These are phyloP conservation scores for Parazoanthus darwini DNA, from an alignment of 92 coral and sea anemone species.

Conservation along the genomic window DNA sequence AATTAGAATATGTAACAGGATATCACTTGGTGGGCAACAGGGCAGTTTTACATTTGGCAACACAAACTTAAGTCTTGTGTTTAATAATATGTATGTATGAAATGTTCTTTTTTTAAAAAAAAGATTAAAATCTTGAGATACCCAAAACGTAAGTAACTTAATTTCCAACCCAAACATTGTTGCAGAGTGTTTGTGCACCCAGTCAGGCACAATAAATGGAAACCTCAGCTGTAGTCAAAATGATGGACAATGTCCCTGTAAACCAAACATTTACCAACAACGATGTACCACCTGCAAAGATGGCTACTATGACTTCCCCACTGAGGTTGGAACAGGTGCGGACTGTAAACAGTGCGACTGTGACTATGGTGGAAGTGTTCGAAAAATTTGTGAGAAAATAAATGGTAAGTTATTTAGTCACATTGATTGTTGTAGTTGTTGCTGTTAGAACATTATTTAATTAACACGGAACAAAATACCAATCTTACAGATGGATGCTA, in stretches of 20 bases:
- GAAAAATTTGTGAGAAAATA: constrained; percentile 75
- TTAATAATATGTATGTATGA: no score
- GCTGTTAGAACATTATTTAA: no score
- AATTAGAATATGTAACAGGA: no score
- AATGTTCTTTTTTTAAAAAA: no score
- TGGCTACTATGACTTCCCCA: constrained; percentile 85
- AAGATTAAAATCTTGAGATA: not conserved
- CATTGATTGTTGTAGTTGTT: no score
- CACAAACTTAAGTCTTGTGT: no score
- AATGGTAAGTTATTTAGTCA: constrained; percentile 67
- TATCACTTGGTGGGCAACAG: no score
- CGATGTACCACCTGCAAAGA: constrained; percentile 85
- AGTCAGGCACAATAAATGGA: constrained; percentile 81
- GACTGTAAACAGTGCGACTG: constrained; percentile 86
- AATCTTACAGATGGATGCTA: no score
- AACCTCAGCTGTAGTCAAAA: constrained; percentile 75
- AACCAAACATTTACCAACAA: constrained; percentile 61
- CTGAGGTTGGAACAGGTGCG: constrained; percentile 33
- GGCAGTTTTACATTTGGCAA: no score
- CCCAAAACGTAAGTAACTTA: not conserved
- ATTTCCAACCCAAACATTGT: not conserved
- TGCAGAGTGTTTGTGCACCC: constrained; percentile 69
- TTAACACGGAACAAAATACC: no score
- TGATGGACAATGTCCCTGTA: constrained; percentile 84
- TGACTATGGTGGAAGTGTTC: constrained; percentile 87